These are phyloP conservation scores for Carcharodon carcharias DNA, from an alignment of 2,797 vertebrate genomes.

Conservation along the genomic window DNA sequence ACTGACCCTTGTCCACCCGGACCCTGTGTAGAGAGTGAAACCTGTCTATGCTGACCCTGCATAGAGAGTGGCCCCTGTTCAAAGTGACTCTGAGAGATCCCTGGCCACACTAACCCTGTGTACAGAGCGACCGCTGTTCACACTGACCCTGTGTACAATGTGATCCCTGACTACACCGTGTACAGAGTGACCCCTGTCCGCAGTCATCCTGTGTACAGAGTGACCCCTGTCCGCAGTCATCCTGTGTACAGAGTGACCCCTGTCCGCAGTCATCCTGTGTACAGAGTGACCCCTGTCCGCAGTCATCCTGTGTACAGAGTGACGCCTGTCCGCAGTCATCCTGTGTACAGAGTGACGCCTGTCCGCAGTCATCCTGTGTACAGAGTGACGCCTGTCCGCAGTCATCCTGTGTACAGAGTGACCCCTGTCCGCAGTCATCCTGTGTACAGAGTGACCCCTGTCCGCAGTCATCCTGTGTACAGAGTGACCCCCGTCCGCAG, in stretches of 20 bases:
- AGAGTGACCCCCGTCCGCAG: not conserved
- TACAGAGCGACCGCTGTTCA: too few species aligned
- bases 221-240: too few species aligned
- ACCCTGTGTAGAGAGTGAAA: too few species aligned
- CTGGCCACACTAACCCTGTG: too few species aligned
- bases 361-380: not conserved
- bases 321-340: not conserved
- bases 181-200: not conserved
- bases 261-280: not conserved
- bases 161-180: not conserved
- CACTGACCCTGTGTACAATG: not conserved
- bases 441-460: not conserved
- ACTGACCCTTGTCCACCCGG: too few species aligned
- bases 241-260: not conserved
- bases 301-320: not conserved
- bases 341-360: too few species aligned
- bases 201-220: too few species aligned
- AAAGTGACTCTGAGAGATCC: not conserved
- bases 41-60: not conserved
- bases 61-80: not conserved
- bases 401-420: not conserved
- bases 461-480: not conserved
- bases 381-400: not conserved
- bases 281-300: too few species aligned
- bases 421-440: too few species aligned